A percentile compares a stretch with the other conserved stretches of the same genome.
phyloP scores from a whole-genome alignment of 1,140 invertebrate genomes.

The Pseudomyrmex gracilis region DNA sequence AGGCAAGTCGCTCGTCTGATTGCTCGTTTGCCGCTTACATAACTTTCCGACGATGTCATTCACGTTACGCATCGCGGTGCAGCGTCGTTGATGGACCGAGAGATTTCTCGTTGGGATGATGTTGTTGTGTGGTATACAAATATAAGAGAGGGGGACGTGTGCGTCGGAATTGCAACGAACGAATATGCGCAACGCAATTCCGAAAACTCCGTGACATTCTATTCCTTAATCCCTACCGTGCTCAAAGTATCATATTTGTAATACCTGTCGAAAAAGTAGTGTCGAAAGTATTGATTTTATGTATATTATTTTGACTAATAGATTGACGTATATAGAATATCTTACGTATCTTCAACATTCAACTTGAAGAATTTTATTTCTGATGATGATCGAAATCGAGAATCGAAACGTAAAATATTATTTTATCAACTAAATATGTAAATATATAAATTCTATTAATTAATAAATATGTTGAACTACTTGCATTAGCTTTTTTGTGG shows the following conservation, averaged over 20 bases:
- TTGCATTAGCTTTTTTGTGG: no score
- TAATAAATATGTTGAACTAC: no score
- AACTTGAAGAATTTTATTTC: no score
- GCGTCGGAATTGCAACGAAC: neutral
- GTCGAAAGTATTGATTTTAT: neutral
- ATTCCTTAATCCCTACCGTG: neutral
- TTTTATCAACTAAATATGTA: no score
- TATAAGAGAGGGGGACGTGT: neutral
- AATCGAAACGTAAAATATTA: no score
- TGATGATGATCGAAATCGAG: no score
- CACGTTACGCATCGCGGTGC: constrained; percentile 8
- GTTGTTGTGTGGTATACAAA: neutral
- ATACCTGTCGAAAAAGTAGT: neutral
- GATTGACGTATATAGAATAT: no score
- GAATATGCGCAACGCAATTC: neutral
- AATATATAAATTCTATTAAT: no score
- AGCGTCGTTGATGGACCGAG: neutral
- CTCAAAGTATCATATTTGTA: neutral
- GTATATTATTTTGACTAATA: no score
- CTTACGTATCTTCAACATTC: no score
- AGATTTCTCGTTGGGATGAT: neutral
- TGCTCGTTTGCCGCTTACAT: constrained; percentile 45
- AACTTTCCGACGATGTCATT: constrained; percentile 49
- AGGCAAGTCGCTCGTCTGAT: constrained; percentile 52
- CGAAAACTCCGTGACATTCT: neutral